Evolutionary conservation across 2,888 invertebrate species (phyloP).

Genomic region (Aphidius colemani): DNA sequence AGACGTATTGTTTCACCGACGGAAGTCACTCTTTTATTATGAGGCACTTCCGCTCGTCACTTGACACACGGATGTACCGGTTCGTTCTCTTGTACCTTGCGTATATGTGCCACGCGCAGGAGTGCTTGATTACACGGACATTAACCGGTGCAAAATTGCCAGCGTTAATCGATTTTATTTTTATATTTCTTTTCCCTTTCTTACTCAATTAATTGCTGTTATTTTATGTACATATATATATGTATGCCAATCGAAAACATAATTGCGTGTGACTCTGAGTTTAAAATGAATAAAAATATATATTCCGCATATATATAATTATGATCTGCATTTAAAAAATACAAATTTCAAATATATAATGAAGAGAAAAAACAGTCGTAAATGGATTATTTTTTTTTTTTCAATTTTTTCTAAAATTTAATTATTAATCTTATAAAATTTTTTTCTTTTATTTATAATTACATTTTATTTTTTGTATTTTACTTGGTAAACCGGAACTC

Average conservation of each 20-base stretch:
- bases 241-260: background rate
- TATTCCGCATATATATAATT: background rate
- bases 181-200: background rate
- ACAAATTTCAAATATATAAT: too few species aligned
- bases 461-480: too few species aligned
- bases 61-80: conserved; percentile 30
- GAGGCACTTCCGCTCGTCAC: conserved; percentile 48
- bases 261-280: conserved; percentile 3
- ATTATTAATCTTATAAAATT: too few species aligned
- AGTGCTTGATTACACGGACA: conserved; percentile 18
- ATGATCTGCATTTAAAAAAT: too few species aligned
- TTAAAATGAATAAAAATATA: conserved; percentile 3
- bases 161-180: conserved; percentile 12
- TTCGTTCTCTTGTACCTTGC: conserved; percentile 3
- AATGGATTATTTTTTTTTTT: too few species aligned
- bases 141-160: conserved; percentile 8
- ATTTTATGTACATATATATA: background rate
- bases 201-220: conserved; percentile 1
- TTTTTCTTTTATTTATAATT: too few species aligned
- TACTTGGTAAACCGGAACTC: too few species aligned
- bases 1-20: conserved; percentile 51
- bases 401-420: too few species aligned
- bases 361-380: too few species aligned
- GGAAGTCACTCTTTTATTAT: conserved; percentile 56
- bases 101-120: conserved; percentile 23